phyloP scores from a whole-genome alignment of 2,888 invertebrate genomes.

The Chrysomela aeneicollis region DNA sequence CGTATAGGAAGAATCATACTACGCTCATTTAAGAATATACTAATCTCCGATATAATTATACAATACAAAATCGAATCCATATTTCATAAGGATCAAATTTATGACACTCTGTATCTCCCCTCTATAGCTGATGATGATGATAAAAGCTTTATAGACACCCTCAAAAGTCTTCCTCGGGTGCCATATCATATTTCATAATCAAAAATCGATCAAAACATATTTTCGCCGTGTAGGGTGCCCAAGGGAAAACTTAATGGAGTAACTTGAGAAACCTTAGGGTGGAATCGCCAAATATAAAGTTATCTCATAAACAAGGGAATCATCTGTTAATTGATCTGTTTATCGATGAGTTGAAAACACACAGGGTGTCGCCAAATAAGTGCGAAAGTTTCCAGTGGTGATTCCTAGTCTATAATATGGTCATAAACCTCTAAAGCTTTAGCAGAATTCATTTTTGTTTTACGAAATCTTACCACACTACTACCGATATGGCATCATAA shows the following conservation, averaged over 20 bases:
- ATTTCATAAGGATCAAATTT: constrained; percentile 23
- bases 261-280: constrained; percentile 35
- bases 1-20: too few species aligned
- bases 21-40: too few species aligned
- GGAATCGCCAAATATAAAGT: constrained; percentile 36
- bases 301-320: constrained; percentile 37
- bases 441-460: too few species aligned
- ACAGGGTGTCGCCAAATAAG: too few species aligned
- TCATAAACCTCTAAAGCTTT: too few species aligned
- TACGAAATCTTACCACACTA: too few species aligned
- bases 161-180: constrained; percentile 37
- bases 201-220: constrained; percentile 45
- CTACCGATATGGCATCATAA: too few species aligned
- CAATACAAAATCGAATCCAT: too few species aligned
- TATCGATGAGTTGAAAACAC: too few species aligned
- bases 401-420: too few species aligned
- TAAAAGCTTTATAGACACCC: constrained; percentile 29
- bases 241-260: constrained; percentile 37
- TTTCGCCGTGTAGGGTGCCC: constrained; percentile 31
- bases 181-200: constrained; percentile 43
- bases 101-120: constrained; percentile 24
- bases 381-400: too few species aligned
- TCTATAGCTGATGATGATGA: constrained; percentile 30
- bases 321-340: constrained; percentile 44
- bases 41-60: too few species aligned